These are phyloP conservation scores for Macropus fuliginosus DNA, from an alignment of 2,797 vertebrate genomes.

Conservation along the genomic window DNA sequence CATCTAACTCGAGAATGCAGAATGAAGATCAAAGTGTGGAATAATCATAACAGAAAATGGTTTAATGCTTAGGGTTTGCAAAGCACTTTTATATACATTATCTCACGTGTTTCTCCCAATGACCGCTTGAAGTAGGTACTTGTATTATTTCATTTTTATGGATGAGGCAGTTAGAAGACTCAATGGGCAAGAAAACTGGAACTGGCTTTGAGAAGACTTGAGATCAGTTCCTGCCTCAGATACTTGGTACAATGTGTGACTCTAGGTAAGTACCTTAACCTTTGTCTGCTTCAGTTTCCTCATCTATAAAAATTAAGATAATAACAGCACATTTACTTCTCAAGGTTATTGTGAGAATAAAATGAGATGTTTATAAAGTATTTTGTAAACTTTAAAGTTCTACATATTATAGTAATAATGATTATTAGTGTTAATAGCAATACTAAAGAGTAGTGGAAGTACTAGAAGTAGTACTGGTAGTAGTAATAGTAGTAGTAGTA, in stretches of 20 bases:
- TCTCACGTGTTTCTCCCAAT: background rate
- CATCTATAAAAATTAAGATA: background rate
- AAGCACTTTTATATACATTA: background rate
- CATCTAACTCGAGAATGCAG: background rate
- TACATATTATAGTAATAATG: background rate
- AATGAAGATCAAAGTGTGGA: background rate
- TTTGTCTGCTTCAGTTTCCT: background rate
- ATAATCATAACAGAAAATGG: background rate
- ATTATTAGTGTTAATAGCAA: background rate
- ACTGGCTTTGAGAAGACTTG: background rate
- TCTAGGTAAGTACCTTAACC: background rate
- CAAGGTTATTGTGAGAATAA: background rate
- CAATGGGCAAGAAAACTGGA: background rate
- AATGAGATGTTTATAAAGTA: background rate
- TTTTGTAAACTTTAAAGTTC: background rate
- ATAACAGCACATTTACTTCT: background rate
- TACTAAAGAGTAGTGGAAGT: too few species aligned
- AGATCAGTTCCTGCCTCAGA: background rate
- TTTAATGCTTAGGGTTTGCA: background rate
- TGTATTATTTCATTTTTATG: background rate
- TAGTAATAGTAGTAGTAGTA: background rate
- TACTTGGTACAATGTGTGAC: background rate
- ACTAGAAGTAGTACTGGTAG: background rate
- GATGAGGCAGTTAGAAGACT: background rate
- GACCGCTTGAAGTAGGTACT: background rate